A percentile compares a stretch with the other conserved stretches of the same genome.
phyloP scores from a whole-genome alignment of 2,113 vertebrate species.

The Muntiacus muntjak region DNA sequence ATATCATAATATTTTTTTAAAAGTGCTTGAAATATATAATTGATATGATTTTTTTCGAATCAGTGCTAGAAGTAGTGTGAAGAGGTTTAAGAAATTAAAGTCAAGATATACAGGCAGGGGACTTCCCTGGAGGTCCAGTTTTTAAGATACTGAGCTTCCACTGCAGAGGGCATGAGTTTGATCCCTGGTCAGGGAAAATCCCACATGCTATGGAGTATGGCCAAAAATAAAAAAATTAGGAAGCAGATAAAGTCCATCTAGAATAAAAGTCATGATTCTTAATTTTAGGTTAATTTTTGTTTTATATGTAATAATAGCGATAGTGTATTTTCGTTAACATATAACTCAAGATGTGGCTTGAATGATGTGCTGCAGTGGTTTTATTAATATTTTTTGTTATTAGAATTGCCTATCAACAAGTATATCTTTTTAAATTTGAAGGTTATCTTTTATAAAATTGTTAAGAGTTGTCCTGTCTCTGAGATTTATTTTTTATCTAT shows the following conservation, averaged over 20 bases:
- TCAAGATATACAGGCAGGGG: not conserved
- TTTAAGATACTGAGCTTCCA: not conserved
- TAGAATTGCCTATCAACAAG: not conserved
- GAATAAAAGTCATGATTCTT: not conserved
- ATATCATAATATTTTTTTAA: not conserved
- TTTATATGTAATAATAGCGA: not conserved
- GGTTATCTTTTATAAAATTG: not conserved
- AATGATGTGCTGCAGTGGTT: not conserved
- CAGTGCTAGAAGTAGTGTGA: not conserved
- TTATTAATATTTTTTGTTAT: conserved; percentile 24
- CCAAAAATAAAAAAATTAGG: not conserved
- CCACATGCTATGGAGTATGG: not conserved
- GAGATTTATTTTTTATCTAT: not conserved
- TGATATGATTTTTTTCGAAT: not conserved
- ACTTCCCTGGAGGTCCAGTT: not conserved
- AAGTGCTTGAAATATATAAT: not conserved
- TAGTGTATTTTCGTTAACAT: not conserved
- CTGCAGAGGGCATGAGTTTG: not conserved
- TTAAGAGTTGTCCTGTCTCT: not conserved
- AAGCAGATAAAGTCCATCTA: not conserved
- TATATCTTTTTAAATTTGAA: not conserved
- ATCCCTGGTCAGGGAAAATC: not conserved
- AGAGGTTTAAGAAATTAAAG: conserved; percentile 1
- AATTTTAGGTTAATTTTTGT: conserved; percentile 21
- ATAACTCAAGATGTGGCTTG: not conserved